phyloP scores from a whole-genome alignment of 1,140 invertebrate genomes.

The Hylyphantes graminicola region DNA sequence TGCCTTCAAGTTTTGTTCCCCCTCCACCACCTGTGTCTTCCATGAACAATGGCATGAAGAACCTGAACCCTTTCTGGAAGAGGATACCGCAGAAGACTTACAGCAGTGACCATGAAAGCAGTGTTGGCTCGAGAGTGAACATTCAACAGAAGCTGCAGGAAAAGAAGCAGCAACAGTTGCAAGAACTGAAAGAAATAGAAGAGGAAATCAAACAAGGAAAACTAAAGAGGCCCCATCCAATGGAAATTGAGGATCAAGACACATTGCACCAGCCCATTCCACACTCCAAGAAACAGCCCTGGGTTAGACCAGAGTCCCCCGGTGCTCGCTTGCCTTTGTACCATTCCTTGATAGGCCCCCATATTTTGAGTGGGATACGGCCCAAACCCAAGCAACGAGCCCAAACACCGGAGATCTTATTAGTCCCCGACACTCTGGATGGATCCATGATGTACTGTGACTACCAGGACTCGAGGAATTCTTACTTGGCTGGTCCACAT shows the following conservation, averaged over 20 bases:
- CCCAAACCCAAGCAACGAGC: conserved; percentile 69
- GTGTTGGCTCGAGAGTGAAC: conserved; percentile 81
- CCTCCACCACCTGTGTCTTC: conserved; percentile 72
- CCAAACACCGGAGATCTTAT: conserved; percentile 80
- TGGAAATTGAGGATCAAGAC: conserved; percentile 67
- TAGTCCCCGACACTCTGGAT: conserved; percentile 78
- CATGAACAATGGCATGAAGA: conserved; percentile 63
- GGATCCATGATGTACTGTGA: conserved; percentile 66
- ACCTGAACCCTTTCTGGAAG: conserved; percentile 82
- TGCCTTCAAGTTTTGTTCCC: conserved; percentile 86
- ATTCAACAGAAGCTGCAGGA: conserved; percentile 88
- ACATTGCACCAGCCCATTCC: conserved; percentile 68
- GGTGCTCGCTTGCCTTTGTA: conserved; percentile 32
- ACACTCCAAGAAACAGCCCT: conserved; percentile 71
- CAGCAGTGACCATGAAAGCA: conserved; percentile 79
- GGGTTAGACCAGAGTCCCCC: conserved; percentile 65
- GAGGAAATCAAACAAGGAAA: conserved; percentile 87
- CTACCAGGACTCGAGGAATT: conserved; percentile 64
- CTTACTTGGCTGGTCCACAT: conserved; percentile 50
- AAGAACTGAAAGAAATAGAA: conserved; percentile 81
- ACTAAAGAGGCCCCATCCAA: conserved; percentile 72
- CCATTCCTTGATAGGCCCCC: conserved; percentile 53
- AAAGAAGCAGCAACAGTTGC: conserved; percentile 87
- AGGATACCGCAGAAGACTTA: conserved; percentile 73
- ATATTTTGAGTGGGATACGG: conserved; percentile 40